Percentiles rank a stretch among this genome's conserved stretches.
phyloP scores from a whole-genome alignment of 1,140 invertebrate genomes.

The Drosophila tropicalis region DNA sequence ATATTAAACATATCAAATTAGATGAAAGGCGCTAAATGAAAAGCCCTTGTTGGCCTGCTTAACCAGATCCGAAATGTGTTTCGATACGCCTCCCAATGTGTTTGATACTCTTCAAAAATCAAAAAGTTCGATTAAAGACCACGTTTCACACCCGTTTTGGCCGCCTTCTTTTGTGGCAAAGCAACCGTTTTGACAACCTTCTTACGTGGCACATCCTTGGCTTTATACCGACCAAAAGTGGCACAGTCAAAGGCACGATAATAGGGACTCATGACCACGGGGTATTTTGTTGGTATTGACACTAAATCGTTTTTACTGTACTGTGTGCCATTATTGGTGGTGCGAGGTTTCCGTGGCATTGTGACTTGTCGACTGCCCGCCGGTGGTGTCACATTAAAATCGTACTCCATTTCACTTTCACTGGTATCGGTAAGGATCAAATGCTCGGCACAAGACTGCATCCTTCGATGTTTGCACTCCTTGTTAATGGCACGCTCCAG shows the following conservation, averaged over 20 bases:
- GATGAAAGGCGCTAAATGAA: not conserved
- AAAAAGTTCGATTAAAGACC: not conserved
- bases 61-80: not conserved
- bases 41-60: not conserved
- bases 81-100: not conserved
- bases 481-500: slow-evolving; percentile 50
- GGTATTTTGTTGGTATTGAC: slow-evolving; percentile 38
- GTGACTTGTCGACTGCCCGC: slow-evolving; percentile 35
- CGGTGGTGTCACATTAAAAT: slow-evolving; percentile 73
- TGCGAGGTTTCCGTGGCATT: not conserved
- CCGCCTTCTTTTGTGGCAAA: not conserved
- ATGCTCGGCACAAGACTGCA: slow-evolving; percentile 38
- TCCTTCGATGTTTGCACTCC: slow-evolving; percentile 54
- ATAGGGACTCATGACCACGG: slow-evolving; percentile 27
- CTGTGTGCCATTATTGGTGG: slow-evolving; percentile 55
- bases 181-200: not conserved
- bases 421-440: slow-evolving; percentile 71
- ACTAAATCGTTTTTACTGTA: slow-evolving; percentile 35
- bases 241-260: slow-evolving; percentile 50
- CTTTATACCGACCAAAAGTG: not conserved
- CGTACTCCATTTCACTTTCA: slow-evolving; percentile 72
- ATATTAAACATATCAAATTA: not conserved
- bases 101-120: not conserved
- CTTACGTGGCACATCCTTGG: not conserved
- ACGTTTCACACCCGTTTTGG: not conserved